Conservation (phyloP, 2,888 invertebrate genomes). For the Drosophila pseudotakahashii region DNA sequence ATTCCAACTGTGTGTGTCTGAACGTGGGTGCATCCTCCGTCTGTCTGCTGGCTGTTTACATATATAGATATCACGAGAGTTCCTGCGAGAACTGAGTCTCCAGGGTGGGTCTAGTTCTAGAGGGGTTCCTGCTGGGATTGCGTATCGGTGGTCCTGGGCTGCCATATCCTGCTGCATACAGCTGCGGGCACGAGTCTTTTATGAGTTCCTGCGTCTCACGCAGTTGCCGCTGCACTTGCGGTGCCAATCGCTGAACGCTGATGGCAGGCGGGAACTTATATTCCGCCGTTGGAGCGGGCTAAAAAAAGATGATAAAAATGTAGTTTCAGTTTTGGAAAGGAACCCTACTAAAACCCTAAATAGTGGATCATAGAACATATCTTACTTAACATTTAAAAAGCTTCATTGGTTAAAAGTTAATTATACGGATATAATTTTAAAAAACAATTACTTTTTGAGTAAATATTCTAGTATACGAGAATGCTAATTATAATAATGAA, state of each 20-base stretch:
- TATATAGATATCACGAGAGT: conserved; percentile 85
- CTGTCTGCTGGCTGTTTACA: conserved; percentile 72
- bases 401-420: too few species aligned
- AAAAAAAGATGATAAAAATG: background rate
- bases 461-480: too few species aligned
- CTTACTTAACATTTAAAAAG: too few species aligned
- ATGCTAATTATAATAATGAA: too few species aligned
- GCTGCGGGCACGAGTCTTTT: conserved; percentile 84
- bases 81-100: conserved; percentile 85
- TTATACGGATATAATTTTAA: too few species aligned
- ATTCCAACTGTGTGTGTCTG: conserved; percentile 38
- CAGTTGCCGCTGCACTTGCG: conserved; percentile 84
- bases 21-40: conserved; percentile 45
- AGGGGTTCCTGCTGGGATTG: conserved; percentile 82
- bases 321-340: background rate
- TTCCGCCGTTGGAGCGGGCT: conserved; percentile 80
- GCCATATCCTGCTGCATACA: conserved; percentile 84
- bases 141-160: conserved; percentile 84
- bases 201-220: conserved; percentile 85
- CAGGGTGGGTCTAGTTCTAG: conserved; percentile 84
- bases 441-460: too few species aligned
- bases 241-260: conserved; percentile 84
- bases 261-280: conserved; percentile 84
- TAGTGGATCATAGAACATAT: too few species aligned
- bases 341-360: too few species aligned